Evolutionary conservation across 2,888 invertebrate species (phyloP), one percentile per base, ranked within the genome.

Genomic region (Physocephala rufipes): DNA sequence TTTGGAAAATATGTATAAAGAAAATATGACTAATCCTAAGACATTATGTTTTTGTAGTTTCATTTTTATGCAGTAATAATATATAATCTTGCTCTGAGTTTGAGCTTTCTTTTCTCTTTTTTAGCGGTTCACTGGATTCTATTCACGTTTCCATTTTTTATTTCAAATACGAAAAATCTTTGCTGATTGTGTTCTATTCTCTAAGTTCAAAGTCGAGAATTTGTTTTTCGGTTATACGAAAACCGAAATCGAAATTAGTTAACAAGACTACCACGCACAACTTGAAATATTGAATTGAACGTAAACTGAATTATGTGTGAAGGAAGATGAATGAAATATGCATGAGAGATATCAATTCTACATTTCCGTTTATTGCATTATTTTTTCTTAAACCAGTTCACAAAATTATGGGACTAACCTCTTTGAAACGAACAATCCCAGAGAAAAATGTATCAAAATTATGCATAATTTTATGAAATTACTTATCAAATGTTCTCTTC

Each of bases 1-100:
- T 51, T 70, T 61, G 2, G 66, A 16, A 16, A 74, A 15, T 26
- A 76, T 45, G 21, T 71, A 61, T 62, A 73, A 26, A 21, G 69
- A n/a, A 47, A 73, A 30, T 3, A 61, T 47, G 15, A 26, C 71
- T 26, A 71, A 63, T 24, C 43, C 43, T 51, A 58, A 19, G 21
- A 62, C 16, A 43, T 58, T 21, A 63, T 26, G 49, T 61, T 45
- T 55, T 15, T 19, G 13, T 15, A 71, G 47, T 21, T 66, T 53
- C 73, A 71, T 71, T 67, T 58, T n/a, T n/a, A n/a, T 64, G 51
- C 36, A 7, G 36, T 1, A 30, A n/a, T 24, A 51, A n/a, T 49
- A 24, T 55, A 4, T 55, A 9, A 5, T 55, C 24, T 55, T 16
- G 13, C 15, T n/a, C 15, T 58, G 36, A 15, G 58, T 12, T 28